Evolutionary conservation across 92 coral and sea anemone species (phyloP).

Genomic region (Parazoanthus swiftii): DNA sequence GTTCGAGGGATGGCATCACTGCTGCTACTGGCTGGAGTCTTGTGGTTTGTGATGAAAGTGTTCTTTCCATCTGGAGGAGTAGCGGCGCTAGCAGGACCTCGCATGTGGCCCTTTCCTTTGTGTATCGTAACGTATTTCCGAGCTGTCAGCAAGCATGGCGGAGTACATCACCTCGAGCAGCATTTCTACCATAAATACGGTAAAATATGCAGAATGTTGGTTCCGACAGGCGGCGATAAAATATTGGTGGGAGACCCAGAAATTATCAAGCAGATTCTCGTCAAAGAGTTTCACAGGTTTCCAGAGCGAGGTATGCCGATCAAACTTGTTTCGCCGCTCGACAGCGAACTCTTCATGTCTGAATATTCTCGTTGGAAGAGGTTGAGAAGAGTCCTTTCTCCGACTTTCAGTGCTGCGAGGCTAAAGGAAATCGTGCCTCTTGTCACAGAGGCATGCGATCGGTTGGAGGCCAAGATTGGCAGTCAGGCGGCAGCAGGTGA

Average conservation of each 20-base stretch:
- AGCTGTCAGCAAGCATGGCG: constrained; percentile 41
- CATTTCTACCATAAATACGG: constrained; percentile 52
- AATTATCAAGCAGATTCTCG: constrained; percentile 55
- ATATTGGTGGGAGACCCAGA: constrained; percentile 58
- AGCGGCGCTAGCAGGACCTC: constrained; percentile 53
- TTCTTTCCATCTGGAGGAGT: not conserved
- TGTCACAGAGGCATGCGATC: constrained; percentile 44
- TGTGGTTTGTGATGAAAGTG: not conserved
- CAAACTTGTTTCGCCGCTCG: constrained; percentile 56
- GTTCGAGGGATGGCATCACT: not conserved
- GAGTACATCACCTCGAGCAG: constrained; percentile 40
- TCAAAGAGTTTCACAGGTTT: constrained; percentile 57
- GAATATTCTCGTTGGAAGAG: constrained; percentile 61
- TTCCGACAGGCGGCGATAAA: constrained; percentile 28
- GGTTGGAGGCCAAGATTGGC: constrained; percentile 44
- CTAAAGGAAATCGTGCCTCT: constrained; percentile 43
- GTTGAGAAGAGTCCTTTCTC: constrained; percentile 48
- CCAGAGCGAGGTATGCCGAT: constrained; percentile 53
- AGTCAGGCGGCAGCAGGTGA: constrained; percentile 41
- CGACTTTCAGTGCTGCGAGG: constrained; percentile 52
- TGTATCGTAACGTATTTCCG: constrained; percentile 33
- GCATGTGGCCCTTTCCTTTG: constrained; percentile 49
- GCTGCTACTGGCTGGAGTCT: not conserved
- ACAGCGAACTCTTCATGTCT: constrained; percentile 52
- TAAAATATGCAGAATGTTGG: constrained; percentile 38